Evolutionary conservation across 2,888 invertebrate genomes (phyloP).

Genomic region (Pristionchus japonicus): DNA sequence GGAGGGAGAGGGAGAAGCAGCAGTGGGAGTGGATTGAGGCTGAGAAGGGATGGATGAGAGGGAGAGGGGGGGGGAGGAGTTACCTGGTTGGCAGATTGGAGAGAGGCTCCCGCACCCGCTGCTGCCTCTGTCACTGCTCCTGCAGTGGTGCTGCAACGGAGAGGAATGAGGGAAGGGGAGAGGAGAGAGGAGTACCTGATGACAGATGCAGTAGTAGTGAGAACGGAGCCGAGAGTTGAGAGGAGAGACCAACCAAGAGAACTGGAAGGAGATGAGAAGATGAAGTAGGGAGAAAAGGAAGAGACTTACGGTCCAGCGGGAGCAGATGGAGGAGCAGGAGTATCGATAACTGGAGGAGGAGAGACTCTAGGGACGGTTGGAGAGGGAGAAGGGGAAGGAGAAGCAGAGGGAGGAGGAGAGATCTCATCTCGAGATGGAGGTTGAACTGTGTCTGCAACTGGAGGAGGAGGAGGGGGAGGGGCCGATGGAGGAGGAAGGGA

Average conservation of each 20-base stretch:
- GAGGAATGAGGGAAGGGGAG: neutral
- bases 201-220: neutral
- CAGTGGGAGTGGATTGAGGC: neutral
- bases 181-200: slow-evolving; percentile 14
- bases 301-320: neutral
- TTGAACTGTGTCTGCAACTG: neutral
- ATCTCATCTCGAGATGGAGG: slow-evolving; percentile 1
- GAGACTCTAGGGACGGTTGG: neutral
- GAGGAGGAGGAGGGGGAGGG: neutral
- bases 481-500: neutral
- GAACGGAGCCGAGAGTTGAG: neutral
- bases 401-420: neutral
- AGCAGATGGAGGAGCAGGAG: neutral
- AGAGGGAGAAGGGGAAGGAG: neutral
- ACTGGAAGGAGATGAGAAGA: neutral
- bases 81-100: neutral
- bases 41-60: neutral
- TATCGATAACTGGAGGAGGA: neutral
- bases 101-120: neutral
- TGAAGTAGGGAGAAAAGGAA: neutral
- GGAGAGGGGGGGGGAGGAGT: neutral
- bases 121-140: slow-evolving; percentile 9
- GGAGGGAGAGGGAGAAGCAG: neutral
- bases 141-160: neutral
- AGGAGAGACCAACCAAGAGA: slow-evolving; percentile 6